Evolutionary conservation across 2,888 invertebrate genomes (phyloP), one percentile per base, ranked within the genome.

Genomic region (Drosophila dives): DNA sequence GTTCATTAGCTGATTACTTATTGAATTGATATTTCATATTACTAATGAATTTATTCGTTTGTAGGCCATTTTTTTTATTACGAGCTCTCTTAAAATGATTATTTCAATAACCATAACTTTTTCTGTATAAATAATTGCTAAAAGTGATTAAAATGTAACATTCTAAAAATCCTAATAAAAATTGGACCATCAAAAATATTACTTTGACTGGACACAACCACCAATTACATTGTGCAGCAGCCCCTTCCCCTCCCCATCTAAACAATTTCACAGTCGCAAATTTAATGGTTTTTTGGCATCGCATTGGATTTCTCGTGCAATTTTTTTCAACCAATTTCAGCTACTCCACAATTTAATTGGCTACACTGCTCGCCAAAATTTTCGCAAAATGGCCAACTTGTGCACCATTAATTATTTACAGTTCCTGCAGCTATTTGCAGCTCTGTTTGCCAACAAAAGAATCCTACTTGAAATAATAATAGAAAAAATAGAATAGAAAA

Each of bases 11-110:
- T 49, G 29, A 29, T 49, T 29, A 15, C 61, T 61, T 42, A 71
- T 65, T 77, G 50, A 67, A 62, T 70, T 45, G 54, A 56, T 36
- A 68, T 70, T 75, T 82, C 70, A 68, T 66, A 53, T 72, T 50
- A 56, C 69, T 83, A 88, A 86, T 89, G 89, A 86, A 81, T 79
- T 64, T 79, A 89, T 86, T 86, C 75, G 86, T 73, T 83, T 53
- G 42, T 38, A 53, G 59, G 29, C 26, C 42, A 70, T 74, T 63
- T 63, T 83, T 72, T 58, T 59, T 62, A 55, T 64, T 32, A 51
- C 7, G 33, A 60, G 8, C 58, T 26, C 20, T 23, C 17, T 49
- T 17, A 17, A 10, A 2, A 5, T 17, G 17, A 26, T 29, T 26
- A 3, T 29, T 29, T 0, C 0, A 29, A 29, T n/a, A 29, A 29